These are phyloP conservation scores for Caenorhabditis brenneri DNA, from an alignment of 1,140 invertebrate genomes.

Conservation along the genomic window DNA sequence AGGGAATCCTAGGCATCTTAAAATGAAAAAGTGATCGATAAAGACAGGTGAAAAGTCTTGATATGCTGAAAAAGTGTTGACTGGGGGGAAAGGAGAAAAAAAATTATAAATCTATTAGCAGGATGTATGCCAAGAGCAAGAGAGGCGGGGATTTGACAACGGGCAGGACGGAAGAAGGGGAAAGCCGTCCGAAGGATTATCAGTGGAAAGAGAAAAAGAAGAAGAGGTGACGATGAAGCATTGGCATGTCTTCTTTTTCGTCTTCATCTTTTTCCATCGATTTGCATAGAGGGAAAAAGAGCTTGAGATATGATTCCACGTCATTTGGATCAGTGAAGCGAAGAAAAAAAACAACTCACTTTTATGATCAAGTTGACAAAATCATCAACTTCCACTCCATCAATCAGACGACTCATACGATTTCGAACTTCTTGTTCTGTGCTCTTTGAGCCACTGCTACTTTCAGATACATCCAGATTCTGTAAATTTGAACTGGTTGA, in stretches of 20 bases:
- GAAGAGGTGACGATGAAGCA: background rate
- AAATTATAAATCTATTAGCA: conserved; percentile 29
- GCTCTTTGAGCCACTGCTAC: background rate
- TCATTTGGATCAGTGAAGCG: background rate
- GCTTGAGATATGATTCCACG: background rate
- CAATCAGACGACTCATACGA: conserved; percentile 40
- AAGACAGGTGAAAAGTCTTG: background rate
- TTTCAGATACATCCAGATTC: background rate
- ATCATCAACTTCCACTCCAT: conserved; percentile 47
- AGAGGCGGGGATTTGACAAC: background rate
- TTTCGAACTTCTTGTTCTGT: conserved; percentile 15
- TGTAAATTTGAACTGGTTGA: background rate
- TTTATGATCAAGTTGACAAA: conserved; percentile 45
- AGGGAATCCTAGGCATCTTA: background rate
- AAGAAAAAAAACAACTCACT: conserved; percentile 15
- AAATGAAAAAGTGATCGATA: background rate
- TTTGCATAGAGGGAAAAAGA: background rate
- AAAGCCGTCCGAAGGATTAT: conserved; percentile 22
- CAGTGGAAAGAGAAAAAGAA: conserved; percentile 8
- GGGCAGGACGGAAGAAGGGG: background rate
- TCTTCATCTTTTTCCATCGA: conserved; percentile 6
- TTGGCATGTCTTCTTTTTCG: background rate
- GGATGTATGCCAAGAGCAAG: background rate
- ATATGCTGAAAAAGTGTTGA: background rate
- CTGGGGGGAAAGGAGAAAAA: background rate